Base-by-base conservation (phyloP, 2,888 invertebrate species). In the Coenonympha arcania region DNA sequence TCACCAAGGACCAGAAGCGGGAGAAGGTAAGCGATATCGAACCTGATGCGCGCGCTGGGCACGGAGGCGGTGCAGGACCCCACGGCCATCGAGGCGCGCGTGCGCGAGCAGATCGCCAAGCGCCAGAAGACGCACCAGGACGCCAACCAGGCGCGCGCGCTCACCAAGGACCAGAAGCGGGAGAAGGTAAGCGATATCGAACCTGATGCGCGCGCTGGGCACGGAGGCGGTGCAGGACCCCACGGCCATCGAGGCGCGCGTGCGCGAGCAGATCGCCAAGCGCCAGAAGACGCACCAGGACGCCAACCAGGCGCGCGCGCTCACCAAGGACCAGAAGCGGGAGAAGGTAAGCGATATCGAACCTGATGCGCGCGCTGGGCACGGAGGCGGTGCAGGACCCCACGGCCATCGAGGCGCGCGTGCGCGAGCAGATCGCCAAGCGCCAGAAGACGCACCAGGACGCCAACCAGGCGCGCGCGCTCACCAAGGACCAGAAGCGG, bases 11-110 rank as follows among this genome's bases (percentile, higher is more conserved):
- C 59, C 97, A 99, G 81, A 92, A 93, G 66, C 89, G 96, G 9
- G 97, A 97, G 40, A 99, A 99, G 87, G 97, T 80, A 4, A 42
- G 47, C 22, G 94, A n/a, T n/a, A n/a, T n/a, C n/a, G n/a, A n/a
- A n/a, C n/a, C 22, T 93, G 47, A 99, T 99, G 99, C 88, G 99
- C 39, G 99, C 99, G 0, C 80, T 99, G 18, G 99, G 99, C 19
- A 96, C 95, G 0, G 99, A 99, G 71, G 99, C 99, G 0, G 96
- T 99, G 0, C 98, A 98, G 69, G 99, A 99, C 86, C 99, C 99
- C 0, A 99, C 99, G 0, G 99, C 99, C 74, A 96, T 99, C 43
- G 99, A 99, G 81, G 97, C 98, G 0, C 97, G 98, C 64, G 99
- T 99, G 1, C 88, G 97, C 8, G 97, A 98, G 65, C 99, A 99